These are phyloP conservation scores for Caenorhabditis sp. DNA, from an alignment of 2,888 invertebrate genomes.

Conservation along the genomic window DNA sequence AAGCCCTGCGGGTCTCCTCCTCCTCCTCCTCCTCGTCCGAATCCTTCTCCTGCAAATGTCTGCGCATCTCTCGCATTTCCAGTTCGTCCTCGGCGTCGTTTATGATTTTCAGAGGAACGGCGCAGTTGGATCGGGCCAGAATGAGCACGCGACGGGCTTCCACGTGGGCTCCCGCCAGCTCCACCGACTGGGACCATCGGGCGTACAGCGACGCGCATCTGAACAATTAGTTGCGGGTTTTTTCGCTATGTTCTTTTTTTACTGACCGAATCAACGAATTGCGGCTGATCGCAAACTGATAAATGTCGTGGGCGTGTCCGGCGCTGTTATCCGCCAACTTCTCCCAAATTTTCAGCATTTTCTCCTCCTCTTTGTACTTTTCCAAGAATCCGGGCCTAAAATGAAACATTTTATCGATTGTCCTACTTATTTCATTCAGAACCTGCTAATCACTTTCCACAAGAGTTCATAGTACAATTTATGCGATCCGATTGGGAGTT, in stretches of 20 bases:
- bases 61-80: slow-evolving; percentile 65
- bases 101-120: slow-evolving; percentile 56
- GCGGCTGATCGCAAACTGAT: slow-evolving; percentile 61
- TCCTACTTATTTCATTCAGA: background rate
- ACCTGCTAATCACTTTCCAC: slow-evolving; percentile 64
- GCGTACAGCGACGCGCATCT: slow-evolving; percentile 64
- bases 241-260: background rate
- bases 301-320: slow-evolving; percentile 67
- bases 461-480: slow-evolving; percentile 62
- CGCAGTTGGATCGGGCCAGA: slow-evolving; percentile 49
- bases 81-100: slow-evolving; percentile 62
- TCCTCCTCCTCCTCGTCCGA: slow-evolving; percentile 31
- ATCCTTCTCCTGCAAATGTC: slow-evolving; percentile 41
- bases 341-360: slow-evolving; percentile 68
- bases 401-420: background rate
- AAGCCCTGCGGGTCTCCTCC: slow-evolving; percentile 54
- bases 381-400: slow-evolving; percentile 49
- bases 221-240: too few relatives aligned
- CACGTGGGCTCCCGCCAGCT: slow-evolving; percentile 52
- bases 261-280: slow-evolving; percentile 38
- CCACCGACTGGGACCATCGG: slow-evolving; percentile 62
- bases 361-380: slow-evolving; percentile 56
- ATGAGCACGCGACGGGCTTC: slow-evolving; percentile 62
- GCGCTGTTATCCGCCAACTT: slow-evolving; percentile 67
- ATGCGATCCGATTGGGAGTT: slow-evolving; percentile 60